These are phyloP conservation scores for Bucorvus abyssinicus DNA, from an alignment of 2,797 vertebrate species.

Conservation along the genomic window DNA sequence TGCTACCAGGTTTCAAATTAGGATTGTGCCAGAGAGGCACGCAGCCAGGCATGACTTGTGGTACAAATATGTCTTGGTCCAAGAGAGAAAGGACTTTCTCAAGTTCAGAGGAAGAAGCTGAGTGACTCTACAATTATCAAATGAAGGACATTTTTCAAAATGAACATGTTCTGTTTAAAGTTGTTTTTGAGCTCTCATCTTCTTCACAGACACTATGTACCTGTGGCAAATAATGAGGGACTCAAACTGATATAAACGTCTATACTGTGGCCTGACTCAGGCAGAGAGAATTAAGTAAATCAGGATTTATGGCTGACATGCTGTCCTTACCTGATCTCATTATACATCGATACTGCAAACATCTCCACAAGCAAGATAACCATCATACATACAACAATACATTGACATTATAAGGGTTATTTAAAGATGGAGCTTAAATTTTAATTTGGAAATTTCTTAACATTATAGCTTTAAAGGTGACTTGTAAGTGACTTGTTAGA, in stretches of 20 bases:
- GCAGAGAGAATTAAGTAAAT: background rate
- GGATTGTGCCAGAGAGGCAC: background rate
- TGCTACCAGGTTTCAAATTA: background rate
- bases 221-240: background rate
- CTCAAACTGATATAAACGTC: slow-evolving; percentile 9
- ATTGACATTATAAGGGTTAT: background rate
- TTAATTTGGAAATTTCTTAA: background rate
- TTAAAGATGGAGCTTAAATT: background rate
- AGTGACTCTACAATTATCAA: background rate
- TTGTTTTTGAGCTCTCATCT: background rate
- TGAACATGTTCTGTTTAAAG: background rate
- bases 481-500: background rate
- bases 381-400: background rate
- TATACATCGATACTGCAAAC: background rate
- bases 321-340: background rate
- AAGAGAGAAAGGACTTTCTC: background rate
- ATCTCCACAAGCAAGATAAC: background rate
- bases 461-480: background rate
- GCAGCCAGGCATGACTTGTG: background rate
- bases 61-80: background rate
- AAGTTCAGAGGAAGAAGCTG: background rate
- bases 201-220: background rate
- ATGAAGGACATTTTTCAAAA: background rate
- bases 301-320: background rate
- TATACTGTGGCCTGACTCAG: background rate